phyloP scores from a whole-genome alignment of 2,888 invertebrate species.

The Cantharis rustica region DNA sequence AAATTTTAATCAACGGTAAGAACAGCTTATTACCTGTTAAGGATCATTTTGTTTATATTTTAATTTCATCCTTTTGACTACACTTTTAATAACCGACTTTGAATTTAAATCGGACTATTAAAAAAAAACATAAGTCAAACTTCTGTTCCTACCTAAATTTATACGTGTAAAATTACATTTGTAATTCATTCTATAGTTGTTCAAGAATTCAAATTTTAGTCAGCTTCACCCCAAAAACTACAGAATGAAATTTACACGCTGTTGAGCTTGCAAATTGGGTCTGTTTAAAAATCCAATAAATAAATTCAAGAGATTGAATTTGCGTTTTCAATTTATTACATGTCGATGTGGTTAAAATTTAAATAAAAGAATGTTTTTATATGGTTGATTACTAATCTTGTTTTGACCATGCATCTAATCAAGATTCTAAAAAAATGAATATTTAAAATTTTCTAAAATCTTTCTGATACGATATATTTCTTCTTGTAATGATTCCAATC shows the following conservation, averaged over 20 bases:
- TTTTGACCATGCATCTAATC: too few relatives aligned
- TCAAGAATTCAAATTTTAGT: background rate
- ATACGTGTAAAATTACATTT: background rate
- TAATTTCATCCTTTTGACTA: background rate
- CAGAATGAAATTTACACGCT: background rate
- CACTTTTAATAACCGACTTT: background rate
- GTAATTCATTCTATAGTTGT: background rate
- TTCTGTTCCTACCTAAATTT: background rate
- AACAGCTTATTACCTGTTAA: background rate
- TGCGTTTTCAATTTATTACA: background rate
- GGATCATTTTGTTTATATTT: background rate
- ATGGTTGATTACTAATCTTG: background rate
- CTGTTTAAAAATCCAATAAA: background rate
- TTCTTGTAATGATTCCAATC: too few relatives aligned
- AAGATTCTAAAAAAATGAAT: too few relatives aligned
- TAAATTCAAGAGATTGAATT: background rate
- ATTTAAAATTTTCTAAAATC: too few relatives aligned
- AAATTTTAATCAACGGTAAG: background rate
- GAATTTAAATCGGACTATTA: background rate
- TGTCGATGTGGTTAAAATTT: background rate
- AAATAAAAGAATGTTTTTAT: background rate
- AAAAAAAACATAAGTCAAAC: background rate
- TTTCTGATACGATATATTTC: too few relatives aligned
- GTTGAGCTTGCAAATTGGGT: background rate
- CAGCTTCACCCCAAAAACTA: background rate